phyloP scores from a whole-genome alignment of 2,113 vertebrate species.

The Burhinus bistriatus region DNA sequence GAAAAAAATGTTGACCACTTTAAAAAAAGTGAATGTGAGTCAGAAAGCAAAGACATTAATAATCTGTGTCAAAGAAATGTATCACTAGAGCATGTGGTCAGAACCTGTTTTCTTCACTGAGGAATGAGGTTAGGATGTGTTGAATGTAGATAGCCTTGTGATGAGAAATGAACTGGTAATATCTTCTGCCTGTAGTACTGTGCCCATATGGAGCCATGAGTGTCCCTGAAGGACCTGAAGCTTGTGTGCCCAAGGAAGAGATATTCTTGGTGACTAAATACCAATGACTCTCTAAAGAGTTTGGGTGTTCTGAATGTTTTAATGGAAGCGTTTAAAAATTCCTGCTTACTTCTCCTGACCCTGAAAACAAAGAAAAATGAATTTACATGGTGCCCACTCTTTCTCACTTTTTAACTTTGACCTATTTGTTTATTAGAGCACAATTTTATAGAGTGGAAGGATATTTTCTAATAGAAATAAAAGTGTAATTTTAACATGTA shows the following conservation, averaged over 20 bases:
- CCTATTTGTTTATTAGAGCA: not conserved
- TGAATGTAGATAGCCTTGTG: fast-evolving
- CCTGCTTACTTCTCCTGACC: not conserved
- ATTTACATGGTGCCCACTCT: not conserved
- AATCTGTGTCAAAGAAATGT: not conserved
- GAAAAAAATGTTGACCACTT: not conserved
- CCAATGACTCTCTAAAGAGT: not conserved
- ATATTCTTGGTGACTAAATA: not conserved
- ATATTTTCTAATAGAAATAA: not conserved
- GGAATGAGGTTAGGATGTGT: not conserved
- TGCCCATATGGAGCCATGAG: not conserved
- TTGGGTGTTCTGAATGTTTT: not conserved
- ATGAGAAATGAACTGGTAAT: not conserved
- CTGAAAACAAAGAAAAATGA: not conserved
- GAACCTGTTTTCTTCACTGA: not conserved
- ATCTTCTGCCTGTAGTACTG: not conserved
- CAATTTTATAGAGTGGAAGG: not conserved
- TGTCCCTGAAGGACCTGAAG: fast-evolving
- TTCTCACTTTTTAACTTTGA: not conserved
- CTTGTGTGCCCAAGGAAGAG: not conserved
- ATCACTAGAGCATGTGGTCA: not conserved
- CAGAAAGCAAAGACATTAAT: not conserved
- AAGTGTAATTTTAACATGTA: not conserved
- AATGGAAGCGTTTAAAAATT: not conserved
- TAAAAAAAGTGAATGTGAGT: not conserved